Percentiles rank a stretch among this genome's conserved stretches.
These are phyloP conservation scores for Rhodinocichla rosea DNA, from an alignment of 2,113 vertebrate genomes.

Conservation along the genomic window DNA sequence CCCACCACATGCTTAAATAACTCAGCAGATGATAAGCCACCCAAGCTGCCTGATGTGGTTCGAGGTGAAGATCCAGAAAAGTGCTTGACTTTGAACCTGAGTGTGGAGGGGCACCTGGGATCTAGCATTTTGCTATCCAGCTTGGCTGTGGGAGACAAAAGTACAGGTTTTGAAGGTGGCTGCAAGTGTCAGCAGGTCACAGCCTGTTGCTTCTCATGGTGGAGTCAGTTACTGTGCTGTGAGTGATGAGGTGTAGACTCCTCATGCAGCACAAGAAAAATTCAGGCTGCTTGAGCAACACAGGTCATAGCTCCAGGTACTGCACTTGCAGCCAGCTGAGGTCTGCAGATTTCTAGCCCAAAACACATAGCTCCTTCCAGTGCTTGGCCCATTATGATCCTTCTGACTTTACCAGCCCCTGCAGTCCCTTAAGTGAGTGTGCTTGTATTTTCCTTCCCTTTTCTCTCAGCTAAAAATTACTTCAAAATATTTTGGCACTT, in stretches of 20 bases:
- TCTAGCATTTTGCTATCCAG: not conserved
- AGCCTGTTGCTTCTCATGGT: not conserved
- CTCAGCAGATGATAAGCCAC: not conserved
- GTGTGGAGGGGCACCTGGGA: not conserved
- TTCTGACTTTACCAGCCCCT: not conserved
- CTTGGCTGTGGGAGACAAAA: not conserved
- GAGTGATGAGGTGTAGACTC: not conserved
- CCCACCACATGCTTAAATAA: not conserved
- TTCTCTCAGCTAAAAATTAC: not conserved
- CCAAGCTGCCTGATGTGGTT: not conserved
- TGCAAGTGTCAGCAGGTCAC: not conserved
- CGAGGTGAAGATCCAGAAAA: not conserved
- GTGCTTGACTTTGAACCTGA: not conserved
- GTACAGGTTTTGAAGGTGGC: not conserved
- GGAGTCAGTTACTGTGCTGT: not conserved
- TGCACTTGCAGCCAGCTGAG: not conserved
- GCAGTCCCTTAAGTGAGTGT: not conserved
- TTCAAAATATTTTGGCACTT: constrained; percentile 23
- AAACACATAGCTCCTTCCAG: not conserved
- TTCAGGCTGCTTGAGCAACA: not conserved
- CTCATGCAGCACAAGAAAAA: not conserved
- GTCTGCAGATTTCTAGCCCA: not conserved
- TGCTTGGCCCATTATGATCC: rapidly evolving
- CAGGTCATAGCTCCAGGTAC: not conserved
- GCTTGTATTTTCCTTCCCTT: not conserved